A percentile compares a stretch with the other conserved stretches of the same genome.
Evolutionary conservation across 2,113 vertebrate genomes (phyloP).

Genomic region (Callaeas wilsoni): DNA sequence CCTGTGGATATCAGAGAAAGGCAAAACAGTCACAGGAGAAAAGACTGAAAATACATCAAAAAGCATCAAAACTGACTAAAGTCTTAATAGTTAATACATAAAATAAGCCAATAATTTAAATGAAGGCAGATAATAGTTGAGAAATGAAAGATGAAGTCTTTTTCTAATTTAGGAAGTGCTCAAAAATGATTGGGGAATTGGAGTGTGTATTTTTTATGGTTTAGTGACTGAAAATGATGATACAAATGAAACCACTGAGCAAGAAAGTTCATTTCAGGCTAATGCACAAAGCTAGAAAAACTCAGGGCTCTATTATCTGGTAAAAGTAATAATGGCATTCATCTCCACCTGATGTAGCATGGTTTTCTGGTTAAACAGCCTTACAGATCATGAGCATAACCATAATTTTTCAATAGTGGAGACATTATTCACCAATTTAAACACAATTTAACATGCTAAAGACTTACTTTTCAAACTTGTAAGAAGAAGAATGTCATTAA

Average conservation of each 20-base stretch:
- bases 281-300: slow-evolving; percentile 1
- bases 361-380: not conserved
- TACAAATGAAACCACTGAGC: slow-evolving; percentile 32
- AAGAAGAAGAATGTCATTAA: not conserved
- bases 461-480: not conserved
- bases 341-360: not conserved
- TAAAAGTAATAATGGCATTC: not conserved
- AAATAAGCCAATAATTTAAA: not conserved
- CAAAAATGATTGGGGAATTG: not conserved
- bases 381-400: not conserved
- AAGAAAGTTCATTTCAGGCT: slow-evolving; percentile 54
- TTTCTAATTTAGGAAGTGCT: not conserved
- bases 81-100: not conserved
- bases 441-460: not conserved
- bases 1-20: not conserved
- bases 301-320: not conserved
- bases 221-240: slow-evolving; percentile 35
- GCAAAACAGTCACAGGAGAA: not conserved
- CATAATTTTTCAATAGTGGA: not conserved
- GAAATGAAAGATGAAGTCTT: not conserved
- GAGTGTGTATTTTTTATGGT: slow-evolving; percentile 22
- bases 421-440: not conserved
- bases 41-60: not conserved
- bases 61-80: not conserved
- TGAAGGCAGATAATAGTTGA: not conserved